Conservation (phyloP, 1,140 invertebrate genomes). For the Oedothorax gibbosus region DNA sequence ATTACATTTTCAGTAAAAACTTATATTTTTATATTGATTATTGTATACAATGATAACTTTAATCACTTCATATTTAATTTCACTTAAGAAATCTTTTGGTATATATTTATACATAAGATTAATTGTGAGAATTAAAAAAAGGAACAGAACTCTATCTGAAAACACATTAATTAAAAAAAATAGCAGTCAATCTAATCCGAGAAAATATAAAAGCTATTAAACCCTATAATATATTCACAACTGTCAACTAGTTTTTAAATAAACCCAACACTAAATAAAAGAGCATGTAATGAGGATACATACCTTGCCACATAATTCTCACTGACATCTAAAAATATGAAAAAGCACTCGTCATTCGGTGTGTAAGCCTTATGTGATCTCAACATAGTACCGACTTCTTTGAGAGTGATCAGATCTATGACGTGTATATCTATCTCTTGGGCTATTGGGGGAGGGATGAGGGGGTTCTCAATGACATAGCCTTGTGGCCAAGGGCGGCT, state of each 20-base stretch:
- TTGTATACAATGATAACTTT: no score
- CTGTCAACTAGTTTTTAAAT: no score
- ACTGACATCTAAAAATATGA: constrained; percentile 88
- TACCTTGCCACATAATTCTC: constrained; percentile 88
- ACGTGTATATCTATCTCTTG: constrained; percentile 92
- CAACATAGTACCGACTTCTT: constrained; percentile 85
- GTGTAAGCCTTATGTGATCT: constrained; percentile 87
- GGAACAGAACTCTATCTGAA: no score
- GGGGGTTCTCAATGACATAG: constrained; percentile 81
- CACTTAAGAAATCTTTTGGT: no score
- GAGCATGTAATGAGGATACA: constrained; percentile 57
- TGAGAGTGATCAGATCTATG: constrained; percentile 83
- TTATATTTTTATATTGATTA: no score
- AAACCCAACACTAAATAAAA: neutral
- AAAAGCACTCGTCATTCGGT: constrained; percentile 88
- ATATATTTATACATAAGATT: neutral
- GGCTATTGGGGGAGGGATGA: constrained; percentile 88
- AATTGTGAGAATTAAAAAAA: constrained; percentile 1
- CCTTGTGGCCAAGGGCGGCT: constrained; percentile 86
- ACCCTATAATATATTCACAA: no score
- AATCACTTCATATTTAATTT: no score
- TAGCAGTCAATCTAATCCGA: no score
- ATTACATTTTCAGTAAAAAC: no score
- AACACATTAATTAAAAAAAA: no score
- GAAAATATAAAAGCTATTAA: no score